These are phyloP conservation scores for Chironomus tentans DNA, from an alignment of 2,888 invertebrate species.

Conservation along the genomic window DNA sequence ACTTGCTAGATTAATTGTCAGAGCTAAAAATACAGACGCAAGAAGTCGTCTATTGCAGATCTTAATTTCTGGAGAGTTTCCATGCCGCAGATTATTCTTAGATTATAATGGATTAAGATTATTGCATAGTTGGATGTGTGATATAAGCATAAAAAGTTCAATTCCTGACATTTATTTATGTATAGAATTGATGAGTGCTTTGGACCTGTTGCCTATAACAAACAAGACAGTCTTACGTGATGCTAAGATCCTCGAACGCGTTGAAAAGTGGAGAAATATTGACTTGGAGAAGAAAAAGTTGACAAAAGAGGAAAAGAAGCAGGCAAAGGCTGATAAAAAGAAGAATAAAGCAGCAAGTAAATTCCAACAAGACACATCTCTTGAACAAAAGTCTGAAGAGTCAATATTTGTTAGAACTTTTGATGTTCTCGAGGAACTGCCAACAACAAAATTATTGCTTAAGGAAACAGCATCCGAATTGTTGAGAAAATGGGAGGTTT, in stretches of 20 bases:
- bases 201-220: slow-evolving; percentile 79
- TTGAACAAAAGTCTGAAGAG: neutral
- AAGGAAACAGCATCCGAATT: slow-evolving; percentile 33
- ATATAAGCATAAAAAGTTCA: slow-evolving; percentile 38
- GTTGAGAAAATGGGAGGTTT: slow-evolving; percentile 35
- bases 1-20: slow-evolving; percentile 81
- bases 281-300: slow-evolving; percentile 35
- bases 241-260: slow-evolving; percentile 75
- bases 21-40: slow-evolving; percentile 73
- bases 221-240: slow-evolving; percentile 90
- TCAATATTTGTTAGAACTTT: slow-evolving; percentile 5
- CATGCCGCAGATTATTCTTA: slow-evolving; percentile 77
- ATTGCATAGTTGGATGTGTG: slow-evolving; percentile 88
- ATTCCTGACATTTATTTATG: slow-evolving; percentile 41
- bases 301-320: slow-evolving; percentile 32
- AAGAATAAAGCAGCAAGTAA: slow-evolving; percentile 17
- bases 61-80: slow-evolving; percentile 68
- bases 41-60: slow-evolving; percentile 67
- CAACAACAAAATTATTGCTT: slow-evolving; percentile 20
- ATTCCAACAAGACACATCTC: slow-evolving; percentile 5
- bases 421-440: slow-evolving; percentile 6
- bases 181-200: slow-evolving; percentile 64
- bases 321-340: slow-evolving; percentile 29
- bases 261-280: slow-evolving; percentile 69
- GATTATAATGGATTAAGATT: slow-evolving; percentile 88